A percentile compares a stretch with the other conserved stretches of the same genome.
These are phyloP conservation scores for Ectobius pallidus DNA, from an alignment of 2,888 invertebrate genomes.

Conservation along the genomic window DNA sequence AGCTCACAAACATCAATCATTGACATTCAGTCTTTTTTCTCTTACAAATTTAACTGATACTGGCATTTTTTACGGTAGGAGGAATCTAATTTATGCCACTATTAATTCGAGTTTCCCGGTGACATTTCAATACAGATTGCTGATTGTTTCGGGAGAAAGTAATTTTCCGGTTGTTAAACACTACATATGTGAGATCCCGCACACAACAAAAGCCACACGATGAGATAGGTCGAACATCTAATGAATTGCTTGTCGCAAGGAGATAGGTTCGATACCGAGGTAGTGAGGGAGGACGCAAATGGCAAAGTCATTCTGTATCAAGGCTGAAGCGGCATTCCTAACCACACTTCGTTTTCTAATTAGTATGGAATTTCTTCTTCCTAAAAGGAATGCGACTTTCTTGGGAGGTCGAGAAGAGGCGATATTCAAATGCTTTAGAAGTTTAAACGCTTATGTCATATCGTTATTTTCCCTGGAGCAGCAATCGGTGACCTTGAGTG, in stretches of 20 bases:
- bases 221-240: slow-evolving; percentile 20
- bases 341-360: no score
- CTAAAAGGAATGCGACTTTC: no score
- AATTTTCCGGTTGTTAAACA: slow-evolving; percentile 23
- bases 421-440: no score
- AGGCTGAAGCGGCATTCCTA: no score
- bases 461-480: no score
- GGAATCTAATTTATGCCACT: background rate
- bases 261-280: slow-evolving; percentile 12
- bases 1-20: background rate
- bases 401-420: no score
- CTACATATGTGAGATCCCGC: slow-evolving; percentile 1
- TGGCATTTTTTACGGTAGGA: background rate
- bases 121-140: slow-evolving; percentile 2
- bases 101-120: background rate
- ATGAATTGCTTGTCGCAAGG: slow-evolving; percentile 34
- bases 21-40: background rate
- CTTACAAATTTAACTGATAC: background rate
- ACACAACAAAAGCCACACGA: background rate
- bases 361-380: no score
- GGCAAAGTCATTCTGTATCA: slow-evolving; percentile 36
- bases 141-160: slow-evolving; percentile 3
- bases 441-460: no score
- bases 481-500: no score
- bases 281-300: slow-evolving; percentile 13